These are phyloP conservation scores for Coenonympha glycerion DNA, from an alignment of 2,888 invertebrate species.

Conservation along the genomic window DNA sequence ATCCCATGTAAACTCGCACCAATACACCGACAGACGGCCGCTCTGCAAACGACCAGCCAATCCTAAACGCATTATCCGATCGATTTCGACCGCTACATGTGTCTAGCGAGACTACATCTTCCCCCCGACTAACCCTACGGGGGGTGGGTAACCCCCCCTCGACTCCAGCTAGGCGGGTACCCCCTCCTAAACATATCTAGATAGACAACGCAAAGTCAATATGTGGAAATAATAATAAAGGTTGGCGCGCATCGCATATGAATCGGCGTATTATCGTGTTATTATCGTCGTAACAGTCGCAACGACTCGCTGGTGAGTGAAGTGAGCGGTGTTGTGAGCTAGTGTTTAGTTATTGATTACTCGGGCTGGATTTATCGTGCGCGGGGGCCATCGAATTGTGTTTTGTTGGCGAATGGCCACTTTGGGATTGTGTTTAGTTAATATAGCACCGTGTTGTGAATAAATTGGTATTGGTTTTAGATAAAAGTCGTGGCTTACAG, in stretches of 20 bases:
- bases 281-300: constrained; percentile 47
- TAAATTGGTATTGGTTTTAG: background rate
- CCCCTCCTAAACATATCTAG: constrained; percentile 23
- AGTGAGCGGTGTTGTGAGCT: too few species aligned
- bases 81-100: constrained; percentile 59
- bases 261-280: constrained; percentile 58
- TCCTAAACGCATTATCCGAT: constrained; percentile 61
- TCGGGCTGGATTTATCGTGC: constrained; percentile 35
- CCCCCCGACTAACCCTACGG: constrained; percentile 29
- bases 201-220: constrained; percentile 69
- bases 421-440: background rate
- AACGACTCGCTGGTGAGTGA: constrained; percentile 35
- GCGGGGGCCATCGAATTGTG: background rate
- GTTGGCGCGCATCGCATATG: constrained; percentile 61
- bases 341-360: constrained; percentile 43
- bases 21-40: constrained; percentile 17
- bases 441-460: background rate
- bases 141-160: too few species aligned
- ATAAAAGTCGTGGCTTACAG: too few species aligned
- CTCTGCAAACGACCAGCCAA: constrained; percentile 40
- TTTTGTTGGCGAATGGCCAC: constrained; percentile 10
- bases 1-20: constrained; percentile 12
- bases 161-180: constrained; percentile 2
- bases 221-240: constrained; percentile 75
- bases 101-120: constrained; percentile 50